Percentiles rank a stretch among this genome's conserved stretches.
phyloP scores from a whole-genome alignment of 2,113 vertebrate species.

The Myocastor coypus region DNA sequence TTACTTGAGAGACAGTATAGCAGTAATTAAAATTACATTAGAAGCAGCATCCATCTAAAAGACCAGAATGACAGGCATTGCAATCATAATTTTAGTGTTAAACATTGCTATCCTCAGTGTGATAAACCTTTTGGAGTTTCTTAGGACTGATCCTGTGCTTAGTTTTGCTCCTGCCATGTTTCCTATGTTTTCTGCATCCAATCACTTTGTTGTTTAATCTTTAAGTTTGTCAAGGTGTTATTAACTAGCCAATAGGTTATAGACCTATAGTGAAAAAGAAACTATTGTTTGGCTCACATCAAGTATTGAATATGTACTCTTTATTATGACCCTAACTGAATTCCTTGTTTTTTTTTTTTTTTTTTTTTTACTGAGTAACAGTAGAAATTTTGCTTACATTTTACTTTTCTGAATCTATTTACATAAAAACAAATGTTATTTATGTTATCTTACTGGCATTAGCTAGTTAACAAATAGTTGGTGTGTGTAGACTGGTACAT shows the following conservation, averaged over 20 bases:
- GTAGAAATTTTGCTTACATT: conserved; percentile 38
- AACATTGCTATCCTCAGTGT: no score
- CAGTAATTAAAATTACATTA: no score
- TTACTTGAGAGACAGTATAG: no score
- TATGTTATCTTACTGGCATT: neutral
- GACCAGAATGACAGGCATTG: no score
- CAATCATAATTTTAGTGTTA: no score
- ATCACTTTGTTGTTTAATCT: no score
- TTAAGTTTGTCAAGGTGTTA: neutral
- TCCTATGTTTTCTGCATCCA: no score
- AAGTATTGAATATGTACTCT: conserved; percentile 15
- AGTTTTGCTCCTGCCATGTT: no score
- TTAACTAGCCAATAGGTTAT: neutral
- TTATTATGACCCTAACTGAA: conserved; percentile 29
- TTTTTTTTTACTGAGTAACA: conserved; percentile 19
- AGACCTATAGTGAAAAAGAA: neutral
- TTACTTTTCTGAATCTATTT: conserved; percentile 54
- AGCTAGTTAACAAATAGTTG: conserved; percentile 24
- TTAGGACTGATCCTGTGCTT: no score
- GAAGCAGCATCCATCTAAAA: no score
- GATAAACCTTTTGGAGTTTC: no score
- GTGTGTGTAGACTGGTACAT: neutral
- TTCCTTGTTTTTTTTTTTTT: conserved; percentile 6
- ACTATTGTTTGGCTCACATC: neutral
- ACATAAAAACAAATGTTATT: conserved; percentile 55